phyloP scores from a whole-genome alignment of 1,140 invertebrate species.

The Venturia canescens region DNA sequence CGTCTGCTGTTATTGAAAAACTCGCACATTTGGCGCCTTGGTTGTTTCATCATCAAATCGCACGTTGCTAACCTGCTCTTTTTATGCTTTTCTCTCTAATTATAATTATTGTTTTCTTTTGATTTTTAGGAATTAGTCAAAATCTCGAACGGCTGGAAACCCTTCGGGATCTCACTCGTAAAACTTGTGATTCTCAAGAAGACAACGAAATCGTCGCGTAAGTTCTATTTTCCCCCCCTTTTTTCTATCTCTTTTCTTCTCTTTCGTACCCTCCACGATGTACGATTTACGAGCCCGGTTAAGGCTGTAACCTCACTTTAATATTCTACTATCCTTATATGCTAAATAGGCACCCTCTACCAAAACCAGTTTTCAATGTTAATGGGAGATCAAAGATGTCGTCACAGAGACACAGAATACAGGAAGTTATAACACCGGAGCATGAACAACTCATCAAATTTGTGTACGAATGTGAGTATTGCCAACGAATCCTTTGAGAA shows the following conservation, averaged over 20 bases:
- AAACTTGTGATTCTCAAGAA: constrained; percentile 77
- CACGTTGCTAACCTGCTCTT: not conserved
- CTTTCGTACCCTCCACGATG: constrained; percentile 12
- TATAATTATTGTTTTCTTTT: constrained; percentile 17
- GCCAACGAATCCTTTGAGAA: not conserved
- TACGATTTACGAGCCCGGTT: not conserved
- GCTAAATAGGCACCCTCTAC: constrained; percentile 76
- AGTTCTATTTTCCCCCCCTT: constrained; percentile 60
- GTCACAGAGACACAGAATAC: constrained; percentile 78
- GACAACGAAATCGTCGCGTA: constrained; percentile 78
- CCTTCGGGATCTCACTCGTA: constrained; percentile 81
- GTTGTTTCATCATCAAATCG: constrained; percentile 18
- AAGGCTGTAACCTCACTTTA: constrained; percentile 10
- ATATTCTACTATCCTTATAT: constrained; percentile 42
- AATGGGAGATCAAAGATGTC: constrained; percentile 82
- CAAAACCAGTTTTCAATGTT: constrained; percentile 84
- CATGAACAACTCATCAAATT: constrained; percentile 87
- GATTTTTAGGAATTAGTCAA: constrained; percentile 79
- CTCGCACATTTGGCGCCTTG: constrained; percentile 20
- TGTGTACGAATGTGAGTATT: constrained; percentile 83
- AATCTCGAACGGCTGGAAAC: constrained; percentile 83
- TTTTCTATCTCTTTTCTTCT: constrained; percentile 20
- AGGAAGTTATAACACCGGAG: constrained; percentile 83
- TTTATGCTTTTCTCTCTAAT: too few species aligned
- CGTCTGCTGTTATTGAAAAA: constrained; percentile 12